Evolutionary conservation across 2,888 invertebrate genomes (phyloP).

Genomic region (Eupsilia transversa): DNA sequence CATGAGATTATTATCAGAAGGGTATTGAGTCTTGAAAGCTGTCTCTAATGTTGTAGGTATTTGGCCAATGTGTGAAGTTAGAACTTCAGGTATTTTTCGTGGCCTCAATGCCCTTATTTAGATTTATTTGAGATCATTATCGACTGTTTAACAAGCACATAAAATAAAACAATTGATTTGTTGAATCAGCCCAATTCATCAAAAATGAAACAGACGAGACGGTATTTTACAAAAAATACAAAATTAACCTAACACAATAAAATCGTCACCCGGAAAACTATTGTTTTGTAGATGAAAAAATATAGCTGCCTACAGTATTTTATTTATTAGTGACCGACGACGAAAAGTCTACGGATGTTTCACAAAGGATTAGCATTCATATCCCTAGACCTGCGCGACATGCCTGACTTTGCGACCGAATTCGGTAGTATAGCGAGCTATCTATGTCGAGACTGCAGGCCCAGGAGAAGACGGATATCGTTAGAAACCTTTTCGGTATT

Average conservation of each 20-base stretch:
- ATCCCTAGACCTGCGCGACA: too few species aligned
- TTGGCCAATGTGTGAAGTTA: neutral
- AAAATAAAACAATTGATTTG: neutral
- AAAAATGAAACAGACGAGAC: neutral
- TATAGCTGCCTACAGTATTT: neutral
- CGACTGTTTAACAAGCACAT: neutral
- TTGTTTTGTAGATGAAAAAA: neutral
- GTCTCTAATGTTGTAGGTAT: conserved; percentile 3
- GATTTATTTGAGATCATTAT: neutral
- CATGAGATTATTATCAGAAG: conserved; percentile 20
- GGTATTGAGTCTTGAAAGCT: conserved; percentile 7
- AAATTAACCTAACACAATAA: neutral
- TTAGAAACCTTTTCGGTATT: conserved; percentile 36
- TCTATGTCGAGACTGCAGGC: too few species aligned
- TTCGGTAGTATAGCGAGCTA: too few species aligned
- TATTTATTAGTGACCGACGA: conserved; percentile 12
- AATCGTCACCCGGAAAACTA: neutral
- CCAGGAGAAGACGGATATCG: conserved; percentile 13
- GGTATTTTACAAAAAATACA: neutral
- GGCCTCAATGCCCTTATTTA: neutral
- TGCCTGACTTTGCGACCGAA: too few species aligned
- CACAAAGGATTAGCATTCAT: conserved; percentile 35
- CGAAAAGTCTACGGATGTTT: conserved; percentile 8
- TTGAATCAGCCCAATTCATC: neutral
- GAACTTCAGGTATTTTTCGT: neutral